Percentiles rank a stretch among this genome's conserved stretches.
Conservation (phyloP, 2,888 invertebrate genomes). For the Caenorhabditis macrosperma region DNA sequence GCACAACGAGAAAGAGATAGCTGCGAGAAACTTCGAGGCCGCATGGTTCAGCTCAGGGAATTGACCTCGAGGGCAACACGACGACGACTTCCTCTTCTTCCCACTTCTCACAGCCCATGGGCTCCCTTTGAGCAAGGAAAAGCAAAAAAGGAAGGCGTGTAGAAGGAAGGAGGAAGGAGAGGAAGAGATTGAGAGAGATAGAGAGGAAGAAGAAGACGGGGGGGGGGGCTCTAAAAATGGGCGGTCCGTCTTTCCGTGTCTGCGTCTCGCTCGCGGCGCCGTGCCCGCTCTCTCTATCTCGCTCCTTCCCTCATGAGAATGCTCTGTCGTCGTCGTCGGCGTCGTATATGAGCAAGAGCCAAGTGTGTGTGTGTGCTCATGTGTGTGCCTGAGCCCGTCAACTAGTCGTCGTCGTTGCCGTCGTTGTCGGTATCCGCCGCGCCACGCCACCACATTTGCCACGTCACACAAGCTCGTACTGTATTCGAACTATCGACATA, state of each 20-base stretch:
- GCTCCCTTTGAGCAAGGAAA: not conserved
- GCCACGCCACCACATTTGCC: slow-evolving; percentile 8
- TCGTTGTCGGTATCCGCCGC: not conserved
- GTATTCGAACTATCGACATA: not conserved
- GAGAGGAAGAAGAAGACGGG: slow-evolving; percentile 9
- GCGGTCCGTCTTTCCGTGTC: slow-evolving; percentile 2
- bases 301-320: not conserved
- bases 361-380: slow-evolving; percentile 47
- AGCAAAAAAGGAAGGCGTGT: not conserved
- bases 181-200: slow-evolving; percentile 4
- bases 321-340: slow-evolving; percentile 13
- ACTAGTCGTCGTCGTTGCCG: slow-evolving; percentile 46
- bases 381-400: slow-evolving; percentile 49
- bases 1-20: no score
- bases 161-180: slow-evolving; percentile 25
- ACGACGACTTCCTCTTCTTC: slow-evolving; percentile 21
- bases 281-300: slow-evolving; percentile 1
- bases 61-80: not conserved
- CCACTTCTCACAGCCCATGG: no score
- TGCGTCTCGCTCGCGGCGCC: slow-evolving; percentile 13
- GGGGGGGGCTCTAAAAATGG: slow-evolving; percentile 5
- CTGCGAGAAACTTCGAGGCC: no score
- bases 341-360: slow-evolving; percentile 33
- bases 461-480: slow-evolving; percentile 9
- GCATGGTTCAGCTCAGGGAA: not conserved